These are phyloP conservation scores for Diglossa cyanea DNA, from an alignment of 2,797 vertebrate genomes.

Conservation along the genomic window DNA sequence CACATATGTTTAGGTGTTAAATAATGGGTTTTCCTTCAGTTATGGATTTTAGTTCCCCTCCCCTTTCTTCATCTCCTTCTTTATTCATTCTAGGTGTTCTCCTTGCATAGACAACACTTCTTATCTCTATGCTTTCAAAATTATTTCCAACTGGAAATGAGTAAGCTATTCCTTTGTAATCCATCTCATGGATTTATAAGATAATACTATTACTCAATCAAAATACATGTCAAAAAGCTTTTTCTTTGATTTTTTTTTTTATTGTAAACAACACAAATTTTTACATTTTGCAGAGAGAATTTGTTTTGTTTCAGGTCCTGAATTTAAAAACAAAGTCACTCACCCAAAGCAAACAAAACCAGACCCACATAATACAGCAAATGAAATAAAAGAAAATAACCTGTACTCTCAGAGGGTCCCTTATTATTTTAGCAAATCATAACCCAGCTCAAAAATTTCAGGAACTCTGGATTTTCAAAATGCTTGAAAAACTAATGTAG, in stretches of 20 bases:
- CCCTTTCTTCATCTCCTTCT: neutral
- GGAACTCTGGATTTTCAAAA: neutral
- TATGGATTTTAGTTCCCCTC: neutral
- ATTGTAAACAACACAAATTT: neutral
- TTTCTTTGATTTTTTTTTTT: neutral
- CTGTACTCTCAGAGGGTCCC: neutral
- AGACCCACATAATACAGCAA: neutral
- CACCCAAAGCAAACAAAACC: neutral
- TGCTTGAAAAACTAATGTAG: neutral
- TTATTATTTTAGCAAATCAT: neutral
- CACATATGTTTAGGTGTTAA: neutral
- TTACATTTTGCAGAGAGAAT: neutral
- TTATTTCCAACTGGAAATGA: neutral
- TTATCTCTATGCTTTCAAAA: neutral
- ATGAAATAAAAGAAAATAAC: neutral
- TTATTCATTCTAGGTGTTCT: neutral
- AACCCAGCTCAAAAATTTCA: neutral
- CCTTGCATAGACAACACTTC: neutral
- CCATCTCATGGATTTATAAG: neutral
- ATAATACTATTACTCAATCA: neutral
- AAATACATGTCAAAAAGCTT: neutral
- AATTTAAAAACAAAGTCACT: neutral
- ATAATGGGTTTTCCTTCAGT: neutral
- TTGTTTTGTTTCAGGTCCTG: neutral
- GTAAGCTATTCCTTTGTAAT: neutral